Evolutionary conservation across 2,113 vertebrate genomes (phyloP).

Genomic region (Alaudala cheleensis): DNA sequence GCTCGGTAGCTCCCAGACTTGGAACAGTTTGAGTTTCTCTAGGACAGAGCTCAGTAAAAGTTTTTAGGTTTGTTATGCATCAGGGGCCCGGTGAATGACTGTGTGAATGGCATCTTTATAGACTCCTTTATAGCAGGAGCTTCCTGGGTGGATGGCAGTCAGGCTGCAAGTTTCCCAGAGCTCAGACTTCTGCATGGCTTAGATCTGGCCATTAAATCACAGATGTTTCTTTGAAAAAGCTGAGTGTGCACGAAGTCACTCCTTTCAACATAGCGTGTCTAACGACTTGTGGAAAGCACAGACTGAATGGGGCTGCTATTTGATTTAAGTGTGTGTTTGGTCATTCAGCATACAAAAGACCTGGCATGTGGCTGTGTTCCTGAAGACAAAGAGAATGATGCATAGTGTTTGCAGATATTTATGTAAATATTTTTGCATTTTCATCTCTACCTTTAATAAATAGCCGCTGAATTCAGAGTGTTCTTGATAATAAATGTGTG

Average conservation of each 20-base stretch:
- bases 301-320: background rate
- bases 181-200: slow-evolving; percentile 41
- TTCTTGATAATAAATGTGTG: background rate
- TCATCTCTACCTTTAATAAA: slow-evolving; percentile 1
- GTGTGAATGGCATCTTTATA: slow-evolving; percentile 50
- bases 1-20: background rate
- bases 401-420: slow-evolving; percentile 9
- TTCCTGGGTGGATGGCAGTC: slow-evolving; percentile 55
- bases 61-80: slow-evolving; percentile 4
- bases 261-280: slow-evolving; percentile 39
- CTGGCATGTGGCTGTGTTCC: background rate
- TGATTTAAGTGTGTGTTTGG: slow-evolving; percentile 47
- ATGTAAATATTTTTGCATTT: slow-evolving; percentile 37
- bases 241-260: slow-evolving; percentile 37
- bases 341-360: slow-evolving; percentile 8
- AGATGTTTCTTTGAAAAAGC: slow-evolving; percentile 64
- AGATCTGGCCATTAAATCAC: slow-evolving; percentile 61
- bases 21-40: background rate
- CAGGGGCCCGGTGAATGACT: background rate
- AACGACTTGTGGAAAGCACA: slow-evolving; percentile 38
- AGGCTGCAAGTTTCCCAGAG: slow-evolving; percentile 44
- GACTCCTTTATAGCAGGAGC: slow-evolving; percentile 32
- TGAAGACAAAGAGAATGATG: slow-evolving; percentile 36
- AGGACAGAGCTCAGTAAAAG: background rate
- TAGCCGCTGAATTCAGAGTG: background rate